These are phyloP conservation scores for Sicus ferrugineus DNA, from an alignment of 2,888 invertebrate species.

Conservation along the genomic window DNA sequence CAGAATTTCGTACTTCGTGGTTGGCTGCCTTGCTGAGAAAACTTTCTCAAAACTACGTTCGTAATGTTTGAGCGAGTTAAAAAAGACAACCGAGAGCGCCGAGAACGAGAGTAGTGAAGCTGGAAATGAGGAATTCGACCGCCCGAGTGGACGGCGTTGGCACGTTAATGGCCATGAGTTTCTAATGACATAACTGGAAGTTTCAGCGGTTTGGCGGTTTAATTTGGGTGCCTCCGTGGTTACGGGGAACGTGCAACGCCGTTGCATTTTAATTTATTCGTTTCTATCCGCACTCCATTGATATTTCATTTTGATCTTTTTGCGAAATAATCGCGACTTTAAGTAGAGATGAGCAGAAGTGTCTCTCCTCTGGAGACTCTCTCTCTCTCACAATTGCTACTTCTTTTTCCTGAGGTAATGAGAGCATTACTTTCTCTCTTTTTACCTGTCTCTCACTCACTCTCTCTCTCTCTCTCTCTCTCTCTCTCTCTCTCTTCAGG, in stretches of 20 bases:
- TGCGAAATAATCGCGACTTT: conserved; percentile 10
- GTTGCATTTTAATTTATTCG: conserved; percentile 13
- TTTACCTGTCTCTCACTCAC: background rate
- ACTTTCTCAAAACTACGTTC: conserved; percentile 18
- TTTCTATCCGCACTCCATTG: conserved; percentile 9
- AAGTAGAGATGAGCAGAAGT: background rate
- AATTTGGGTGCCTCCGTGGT: background rate
- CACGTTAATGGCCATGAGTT: conserved; percentile 38
- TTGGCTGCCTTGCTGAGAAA: conserved; percentile 20
- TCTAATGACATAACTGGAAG: conserved; percentile 39
- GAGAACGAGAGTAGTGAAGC: background rate
- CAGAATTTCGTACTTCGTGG: background rate
- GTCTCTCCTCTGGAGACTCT: background rate
- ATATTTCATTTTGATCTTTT: conserved; percentile 16
- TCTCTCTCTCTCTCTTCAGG: background rate
- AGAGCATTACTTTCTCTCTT: background rate
- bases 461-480: background rate
- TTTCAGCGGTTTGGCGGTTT: conserved; percentile 30
- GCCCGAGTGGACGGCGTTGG: background rate
- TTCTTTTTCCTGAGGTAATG: background rate
- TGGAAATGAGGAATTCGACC: background rate
- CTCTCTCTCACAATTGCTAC: too few species aligned
- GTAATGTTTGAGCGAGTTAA: conserved; percentile 1
- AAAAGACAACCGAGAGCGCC: background rate
- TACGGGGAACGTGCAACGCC: background rate